Percentiles rank a stretch among this genome's conserved stretches.
These are phyloP conservation scores for Otocyon megalotis DNA, from an alignment of 2,113 vertebrate species.

Conservation along the genomic window DNA sequence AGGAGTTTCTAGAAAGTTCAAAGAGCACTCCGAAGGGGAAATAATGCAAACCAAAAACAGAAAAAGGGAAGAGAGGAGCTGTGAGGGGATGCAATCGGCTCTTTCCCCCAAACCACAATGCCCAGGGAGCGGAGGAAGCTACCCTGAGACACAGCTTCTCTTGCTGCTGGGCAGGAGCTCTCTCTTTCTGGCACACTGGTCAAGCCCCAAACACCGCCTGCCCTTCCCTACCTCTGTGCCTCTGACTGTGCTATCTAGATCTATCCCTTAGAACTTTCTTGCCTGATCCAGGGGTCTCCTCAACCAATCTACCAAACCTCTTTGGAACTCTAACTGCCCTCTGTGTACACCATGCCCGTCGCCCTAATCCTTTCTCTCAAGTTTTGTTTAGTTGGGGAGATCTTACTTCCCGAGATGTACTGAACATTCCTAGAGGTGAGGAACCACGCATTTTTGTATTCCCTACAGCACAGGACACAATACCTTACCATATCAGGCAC, in stretches of 20 bases:
- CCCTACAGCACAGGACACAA: background rate
- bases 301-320: background rate
- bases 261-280: background rate
- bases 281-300: background rate
- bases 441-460: background rate
- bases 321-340: background rate
- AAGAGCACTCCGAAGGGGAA: background rate
- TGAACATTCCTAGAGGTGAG: background rate
- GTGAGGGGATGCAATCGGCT: accelerated
- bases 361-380: background rate
- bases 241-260: background rate
- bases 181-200: background rate
- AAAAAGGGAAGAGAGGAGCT: background rate
- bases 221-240: background rate
- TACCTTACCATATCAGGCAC: conserved; percentile 58
- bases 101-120: background rate
- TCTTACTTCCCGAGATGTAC: background rate
- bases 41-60: conserved; percentile 9
- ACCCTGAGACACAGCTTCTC: background rate
- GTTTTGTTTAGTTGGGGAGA: background rate
- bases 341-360: background rate
- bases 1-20: conserved; percentile 30
- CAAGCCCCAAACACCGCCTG: background rate
- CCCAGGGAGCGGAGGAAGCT: background rate
- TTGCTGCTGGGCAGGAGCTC: background rate